phyloP scores from a whole-genome alignment of 2,113 vertebrate species.

The Engystomops pustulosus region DNA sequence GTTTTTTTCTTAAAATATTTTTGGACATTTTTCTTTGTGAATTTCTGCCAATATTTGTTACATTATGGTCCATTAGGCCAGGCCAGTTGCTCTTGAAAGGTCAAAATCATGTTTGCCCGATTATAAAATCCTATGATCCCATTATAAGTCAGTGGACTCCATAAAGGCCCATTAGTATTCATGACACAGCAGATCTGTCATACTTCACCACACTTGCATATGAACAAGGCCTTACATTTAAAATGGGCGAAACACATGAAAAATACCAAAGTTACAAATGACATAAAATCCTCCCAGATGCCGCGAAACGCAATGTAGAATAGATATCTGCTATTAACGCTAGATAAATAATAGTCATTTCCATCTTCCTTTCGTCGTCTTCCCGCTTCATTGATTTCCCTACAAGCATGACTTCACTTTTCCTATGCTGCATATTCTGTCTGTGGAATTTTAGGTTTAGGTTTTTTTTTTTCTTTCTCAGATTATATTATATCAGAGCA shows the following conservation, averaged over 20 bases:
- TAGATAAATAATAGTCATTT: slow-evolving; percentile 30
- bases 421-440: background rate
- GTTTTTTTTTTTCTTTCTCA: background rate
- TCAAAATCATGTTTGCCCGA: background rate
- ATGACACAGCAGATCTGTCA: background rate
- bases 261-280: background rate
- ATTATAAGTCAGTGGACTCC: background rate
- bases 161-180: background rate
- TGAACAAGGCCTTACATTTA: background rate
- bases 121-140: background rate
- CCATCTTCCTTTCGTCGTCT: background rate
- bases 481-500: slow-evolving; percentile 3
- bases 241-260: background rate
- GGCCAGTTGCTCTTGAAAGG: background rate
- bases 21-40: too few species aligned
- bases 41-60: too few species aligned
- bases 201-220: background rate
- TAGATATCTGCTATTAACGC: background rate
- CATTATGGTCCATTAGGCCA: too few species aligned
- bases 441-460: background rate
- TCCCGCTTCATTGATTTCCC: slow-evolving; percentile 1
- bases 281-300: background rate
- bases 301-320: background rate
- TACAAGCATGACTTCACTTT: slow-evolving; percentile 25
- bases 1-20: too few species aligned